phyloP scores from a whole-genome alignment of 2,888 invertebrate genomes.

The Dichetophora obliterata region DNA sequence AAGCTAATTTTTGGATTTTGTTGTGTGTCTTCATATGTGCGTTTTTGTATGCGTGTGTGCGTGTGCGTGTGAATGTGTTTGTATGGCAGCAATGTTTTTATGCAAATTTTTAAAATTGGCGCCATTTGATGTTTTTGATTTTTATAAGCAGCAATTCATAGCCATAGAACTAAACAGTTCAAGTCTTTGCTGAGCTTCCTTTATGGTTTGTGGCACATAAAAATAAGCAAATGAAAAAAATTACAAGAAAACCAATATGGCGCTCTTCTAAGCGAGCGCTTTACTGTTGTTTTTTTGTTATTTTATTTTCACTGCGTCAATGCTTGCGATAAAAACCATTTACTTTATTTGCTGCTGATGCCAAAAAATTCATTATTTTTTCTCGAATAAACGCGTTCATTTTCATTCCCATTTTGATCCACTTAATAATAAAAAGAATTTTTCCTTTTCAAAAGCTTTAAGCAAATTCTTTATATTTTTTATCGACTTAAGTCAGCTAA shows the following conservation, averaged over 20 bases:
- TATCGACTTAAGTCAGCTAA: not conserved
- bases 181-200: too few relatives aligned
- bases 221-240: too few relatives aligned
- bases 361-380: not conserved
- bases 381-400: not conserved
- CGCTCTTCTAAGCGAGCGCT: not conserved
- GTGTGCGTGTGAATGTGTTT: not conserved
- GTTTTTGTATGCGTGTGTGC: not conserved
- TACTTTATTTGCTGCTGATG: not conserved
- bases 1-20: not conserved
- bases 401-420: not conserved
- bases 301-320: not conserved
- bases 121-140: conserved; percentile 6
- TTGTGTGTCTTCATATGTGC: not conserved
- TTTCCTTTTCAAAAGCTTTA: not conserved
- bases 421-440: too few relatives aligned
- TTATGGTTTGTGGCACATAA: too few relatives aligned
- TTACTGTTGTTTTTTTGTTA: not conserved
- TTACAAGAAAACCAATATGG: too few relatives aligned
- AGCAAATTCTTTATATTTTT: not conserved
- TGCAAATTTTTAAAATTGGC: not conserved
- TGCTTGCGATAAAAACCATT: not conserved
- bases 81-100: not conserved
- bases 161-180: too few relatives aligned
- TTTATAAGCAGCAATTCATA: too few relatives aligned